Base-by-base conservation (phyloP, 1,140 invertebrate species). In the Nasonia longicornis region DNA sequence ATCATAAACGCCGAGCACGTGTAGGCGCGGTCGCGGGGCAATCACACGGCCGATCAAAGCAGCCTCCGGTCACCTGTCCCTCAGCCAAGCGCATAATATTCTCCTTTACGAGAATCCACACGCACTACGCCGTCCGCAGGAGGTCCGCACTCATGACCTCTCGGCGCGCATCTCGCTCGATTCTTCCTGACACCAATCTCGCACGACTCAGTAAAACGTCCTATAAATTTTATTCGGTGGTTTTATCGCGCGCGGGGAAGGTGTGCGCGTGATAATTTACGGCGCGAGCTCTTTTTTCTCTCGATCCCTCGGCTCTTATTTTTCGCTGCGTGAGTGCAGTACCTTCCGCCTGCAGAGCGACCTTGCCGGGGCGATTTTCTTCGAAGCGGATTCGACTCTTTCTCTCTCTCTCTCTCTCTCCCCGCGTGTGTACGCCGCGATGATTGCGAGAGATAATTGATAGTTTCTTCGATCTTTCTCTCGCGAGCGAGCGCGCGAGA, bases 191-290 rank as follows among this genome's bases (percentile, higher is more conserved):
- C 87, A 86, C 87, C 87, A 85, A 88, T 88, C 87, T 87, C 83
- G 85, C 85, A 72, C 84, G 87, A 87, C 88, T 89, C 84, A 84
- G 87, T 89, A 89, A 85, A 90, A 90, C 87, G 87, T 89, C 88
- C 85, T 87, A 85, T 89, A 90, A 90, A 89, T 89, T 90, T 88
- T 87, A 89, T 89, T 88, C 88, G 86, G 83, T 86, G 87, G 82
- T 86, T 86, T 86, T 87, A 86, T 87, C 85, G 79, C 84, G 83
- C 79, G 67, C 75, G 3, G 31, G 31, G 31, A 35, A 35, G 31
- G 31, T 83, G 70, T 22, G 38, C 79, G 58, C 81, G 71, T 77
- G 87, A 86, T 89, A 89, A 90, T 90, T 90, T 89, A 90, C 85
- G 82, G 66, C 82, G 75, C 81, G 80, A 82, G 84, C 81, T 79